Conservation (phyloP, 2,113 vertebrate species). For the Chlamydotis undulata region DNA sequence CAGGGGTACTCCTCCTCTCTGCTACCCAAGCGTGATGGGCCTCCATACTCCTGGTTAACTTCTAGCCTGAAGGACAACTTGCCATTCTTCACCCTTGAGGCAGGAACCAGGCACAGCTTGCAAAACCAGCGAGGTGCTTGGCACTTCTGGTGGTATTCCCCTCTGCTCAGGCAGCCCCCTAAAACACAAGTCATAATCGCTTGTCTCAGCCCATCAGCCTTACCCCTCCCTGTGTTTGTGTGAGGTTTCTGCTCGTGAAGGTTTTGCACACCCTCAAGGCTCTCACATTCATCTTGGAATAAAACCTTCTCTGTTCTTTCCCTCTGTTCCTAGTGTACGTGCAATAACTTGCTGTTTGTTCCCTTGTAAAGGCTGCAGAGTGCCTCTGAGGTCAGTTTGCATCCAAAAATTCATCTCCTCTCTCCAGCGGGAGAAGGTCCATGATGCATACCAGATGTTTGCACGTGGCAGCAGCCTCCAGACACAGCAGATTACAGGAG, state of each 20-base stretch:
- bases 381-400: background rate
- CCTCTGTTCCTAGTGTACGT: background rate
- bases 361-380: background rate
- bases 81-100: background rate
- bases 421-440: conserved; percentile 25
- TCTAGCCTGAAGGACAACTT: background rate
- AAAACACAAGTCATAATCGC: background rate
- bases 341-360: conserved; percentile 5
- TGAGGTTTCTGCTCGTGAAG: background rate
- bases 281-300: background rate
- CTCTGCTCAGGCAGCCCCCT: background rate
- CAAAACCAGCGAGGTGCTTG: background rate
- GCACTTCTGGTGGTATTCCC: background rate
- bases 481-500: background rate
- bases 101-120: background rate
- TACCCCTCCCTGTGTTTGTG: background rate
- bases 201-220: background rate
- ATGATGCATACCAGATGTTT: conserved; percentile 55
- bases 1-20: rapidly evolving
- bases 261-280: background rate
- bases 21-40: background rate
- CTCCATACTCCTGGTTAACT: background rate
- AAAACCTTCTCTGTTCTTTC: background rate
- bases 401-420: background rate
- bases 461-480: background rate